Base-by-base conservation (phyloP, 2,113 vertebrate species). In the Bothrops jararaca region DNA sequence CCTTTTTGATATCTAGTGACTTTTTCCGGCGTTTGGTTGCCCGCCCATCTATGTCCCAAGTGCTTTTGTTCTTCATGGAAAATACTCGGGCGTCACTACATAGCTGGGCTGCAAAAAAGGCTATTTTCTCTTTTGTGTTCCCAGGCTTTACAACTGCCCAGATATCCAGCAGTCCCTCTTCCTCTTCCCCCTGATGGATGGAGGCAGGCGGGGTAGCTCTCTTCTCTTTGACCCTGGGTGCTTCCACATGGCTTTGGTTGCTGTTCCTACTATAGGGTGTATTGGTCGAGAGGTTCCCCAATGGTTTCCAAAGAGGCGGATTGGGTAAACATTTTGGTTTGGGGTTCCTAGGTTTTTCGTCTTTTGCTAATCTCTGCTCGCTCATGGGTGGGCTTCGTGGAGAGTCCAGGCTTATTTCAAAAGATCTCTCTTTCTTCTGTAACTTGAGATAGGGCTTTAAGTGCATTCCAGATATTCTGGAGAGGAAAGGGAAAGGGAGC, bases 111-210 rank as follows among this genome's bases (percentile, higher is more conserved):
- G 98, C 98, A 5, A 99, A 99, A 96, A 99, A 98, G 0, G 99
- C 99, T 1, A 99, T 99, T 95, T 99, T 99, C 97, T 99, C 99
- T 91, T 98, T 98, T 0, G 99, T 99, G 34, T 99, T 99, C 80
- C 99, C 99, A 0, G 99, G 99, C 93, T 98, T 99, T 96, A 99
- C 99, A 26, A 99, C 98, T 0, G 98, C 97, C 98, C 98, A 99
- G 85, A 99, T 97, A 91, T 99, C 99, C 94, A 98, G 96, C 0
- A 97, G 97, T 0, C 97, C 96, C 9, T 98, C 98, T 1, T 93
- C 96, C 34, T 98, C 98, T 13, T 98, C 95, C 5, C 95, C 98
- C 95, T 98, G 98, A 90, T 98, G 97, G 86, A 98, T 97, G 0
- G 97, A 97, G 0, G 96, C 95, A 5, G 96, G 91, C 7, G 95